These are phyloP conservation scores for Corythornis leucogaster DNA, from an alignment of 2,797 vertebrate species.

Conservation along the genomic window DNA sequence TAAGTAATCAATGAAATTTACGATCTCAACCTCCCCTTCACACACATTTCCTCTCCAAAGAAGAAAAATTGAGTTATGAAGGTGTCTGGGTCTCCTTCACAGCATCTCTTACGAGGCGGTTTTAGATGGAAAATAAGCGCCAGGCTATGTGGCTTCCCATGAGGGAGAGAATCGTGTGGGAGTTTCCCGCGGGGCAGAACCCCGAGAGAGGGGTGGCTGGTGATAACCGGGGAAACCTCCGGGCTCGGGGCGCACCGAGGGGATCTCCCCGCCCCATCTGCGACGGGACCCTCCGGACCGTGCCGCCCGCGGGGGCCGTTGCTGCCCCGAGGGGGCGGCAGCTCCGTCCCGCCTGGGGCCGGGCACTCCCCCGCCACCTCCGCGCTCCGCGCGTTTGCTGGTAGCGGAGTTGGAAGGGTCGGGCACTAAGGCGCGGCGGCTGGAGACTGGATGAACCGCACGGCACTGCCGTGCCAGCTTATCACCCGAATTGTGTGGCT, in stretches of 20 bases:
- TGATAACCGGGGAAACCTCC: neutral
- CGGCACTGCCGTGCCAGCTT: neutral
- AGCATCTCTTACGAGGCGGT: neutral
- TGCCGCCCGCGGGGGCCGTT: neutral
- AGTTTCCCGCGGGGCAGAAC: neutral
- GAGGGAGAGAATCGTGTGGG: neutral
- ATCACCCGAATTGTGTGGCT: neutral
- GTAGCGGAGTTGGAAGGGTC: neutral
- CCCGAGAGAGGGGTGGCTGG: neutral
- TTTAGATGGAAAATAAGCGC: neutral
- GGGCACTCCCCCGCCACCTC: neutral
- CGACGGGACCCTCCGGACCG: neutral
- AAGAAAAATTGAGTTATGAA: conserved; percentile 63
- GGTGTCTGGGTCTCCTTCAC: conserved; percentile 25
- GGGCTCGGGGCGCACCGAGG: neutral
- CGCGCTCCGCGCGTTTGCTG: neutral
- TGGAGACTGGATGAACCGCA: rapidly evolving
- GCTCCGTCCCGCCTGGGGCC: neutral
- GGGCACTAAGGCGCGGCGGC: neutral
- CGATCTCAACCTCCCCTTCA: neutral
- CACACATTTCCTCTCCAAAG: conserved; percentile 27
- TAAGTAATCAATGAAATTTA: conserved; percentile 73
- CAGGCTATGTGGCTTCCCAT: neutral
- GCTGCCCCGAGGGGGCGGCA: neutral
- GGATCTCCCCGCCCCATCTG: neutral